phyloP scores from a whole-genome alignment of 2,797 vertebrate genomes.

The Antrozous pallidus region DNA sequence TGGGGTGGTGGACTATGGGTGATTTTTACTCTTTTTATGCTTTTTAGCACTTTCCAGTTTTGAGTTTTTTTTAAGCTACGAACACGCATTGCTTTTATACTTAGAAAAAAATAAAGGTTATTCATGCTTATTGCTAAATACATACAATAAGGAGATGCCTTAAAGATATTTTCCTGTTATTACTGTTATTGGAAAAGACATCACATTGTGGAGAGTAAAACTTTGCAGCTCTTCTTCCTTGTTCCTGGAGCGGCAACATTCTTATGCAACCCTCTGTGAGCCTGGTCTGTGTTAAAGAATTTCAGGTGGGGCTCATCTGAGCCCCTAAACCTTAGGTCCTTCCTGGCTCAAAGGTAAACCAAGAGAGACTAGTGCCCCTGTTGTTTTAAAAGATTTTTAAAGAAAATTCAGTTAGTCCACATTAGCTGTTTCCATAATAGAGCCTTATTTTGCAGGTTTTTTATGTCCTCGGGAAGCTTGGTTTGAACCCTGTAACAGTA shows the following conservation, averaged over 20 bases:
- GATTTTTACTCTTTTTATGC: conserved; percentile 17
- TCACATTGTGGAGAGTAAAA: neutral
- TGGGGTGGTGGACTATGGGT: neutral
- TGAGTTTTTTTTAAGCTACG: neutral
- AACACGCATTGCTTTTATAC: neutral
- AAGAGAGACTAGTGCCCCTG: neutral
- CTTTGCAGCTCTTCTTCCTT: neutral
- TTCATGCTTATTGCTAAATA: conserved; percentile 15
- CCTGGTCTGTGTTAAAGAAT: no score
- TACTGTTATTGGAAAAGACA: conserved; percentile 40
- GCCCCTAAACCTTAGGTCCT: neutral
- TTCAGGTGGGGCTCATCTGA: neutral
- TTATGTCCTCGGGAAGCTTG: neutral
- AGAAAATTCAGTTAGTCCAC: neutral
- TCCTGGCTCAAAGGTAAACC: neutral
- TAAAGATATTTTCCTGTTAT: conserved; percentile 26
- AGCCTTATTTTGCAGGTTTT: neutral
- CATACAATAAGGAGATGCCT: conserved; percentile 10
- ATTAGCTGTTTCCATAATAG: neutral
- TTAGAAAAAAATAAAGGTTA: conserved; percentile 8
- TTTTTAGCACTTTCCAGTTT: conserved; percentile 15
- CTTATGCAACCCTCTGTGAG: neutral
- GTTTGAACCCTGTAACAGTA: neutral
- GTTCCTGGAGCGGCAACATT: neutral
- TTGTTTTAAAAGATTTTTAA: neutral